Conservation (phyloP, 2,888 invertebrate species). For the Microctonus aethiopoides region DNA sequence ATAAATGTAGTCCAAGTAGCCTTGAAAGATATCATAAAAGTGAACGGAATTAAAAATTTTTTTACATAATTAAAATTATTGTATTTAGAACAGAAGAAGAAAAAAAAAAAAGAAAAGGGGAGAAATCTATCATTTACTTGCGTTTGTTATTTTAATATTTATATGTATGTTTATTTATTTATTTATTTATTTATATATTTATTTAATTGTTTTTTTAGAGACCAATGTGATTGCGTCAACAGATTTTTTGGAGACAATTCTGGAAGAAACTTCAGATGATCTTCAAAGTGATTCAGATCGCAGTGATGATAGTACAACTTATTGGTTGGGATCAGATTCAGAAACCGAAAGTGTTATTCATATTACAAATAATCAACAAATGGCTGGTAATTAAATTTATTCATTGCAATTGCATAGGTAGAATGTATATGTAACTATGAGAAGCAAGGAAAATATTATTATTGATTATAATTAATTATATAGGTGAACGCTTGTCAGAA, state of each 20-base stretch:
- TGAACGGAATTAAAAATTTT: neutral
- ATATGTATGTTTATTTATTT: too few species aligned
- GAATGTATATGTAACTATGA: neutral
- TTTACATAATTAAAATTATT: too few species aligned
- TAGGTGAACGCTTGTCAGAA: conserved; percentile 60
- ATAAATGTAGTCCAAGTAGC: neutral
- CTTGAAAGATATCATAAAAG: neutral
- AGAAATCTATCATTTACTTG: neutral
- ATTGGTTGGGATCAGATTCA: conserved; percentile 77
- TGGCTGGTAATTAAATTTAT: conserved; percentile 50
- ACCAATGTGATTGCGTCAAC: conserved; percentile 69
- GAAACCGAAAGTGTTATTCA: conserved; percentile 85
- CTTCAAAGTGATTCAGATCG: conserved; percentile 79
- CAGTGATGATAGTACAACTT: conserved; percentile 64
- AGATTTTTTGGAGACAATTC: conserved; percentile 85
- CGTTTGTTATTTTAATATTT: too few species aligned
- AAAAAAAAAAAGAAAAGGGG: neutral
- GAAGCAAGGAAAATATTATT: neutral
- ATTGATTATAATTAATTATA: neutral
- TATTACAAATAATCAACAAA: conserved; percentile 59
- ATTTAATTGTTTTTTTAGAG: conserved; percentile 43
- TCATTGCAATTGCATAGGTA: too few species aligned
- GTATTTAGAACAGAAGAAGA: neutral
- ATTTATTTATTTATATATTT: too few species aligned
- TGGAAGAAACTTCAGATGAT: conserved; percentile 90